Percentiles rank a stretch among this genome's conserved stretches.
Conservation (phyloP, 2,888 invertebrate species). For the Diarsia rubi region DNA sequence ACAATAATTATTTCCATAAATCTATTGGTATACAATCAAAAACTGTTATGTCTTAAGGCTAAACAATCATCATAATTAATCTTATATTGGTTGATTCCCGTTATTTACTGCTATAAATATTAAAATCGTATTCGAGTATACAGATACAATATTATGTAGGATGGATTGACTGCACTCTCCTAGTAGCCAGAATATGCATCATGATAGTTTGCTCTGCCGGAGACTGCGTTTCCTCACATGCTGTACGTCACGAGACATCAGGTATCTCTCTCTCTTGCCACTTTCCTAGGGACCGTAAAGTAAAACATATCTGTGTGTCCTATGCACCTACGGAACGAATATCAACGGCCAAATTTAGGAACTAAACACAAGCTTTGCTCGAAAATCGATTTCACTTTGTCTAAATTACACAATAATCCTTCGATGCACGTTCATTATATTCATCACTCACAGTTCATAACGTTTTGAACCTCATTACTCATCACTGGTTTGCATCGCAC, state of each 20-base stretch:
- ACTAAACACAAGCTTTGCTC: constrained; percentile 90
- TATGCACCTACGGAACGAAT: constrained; percentile 71
- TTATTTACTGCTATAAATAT: constrained; percentile 69
- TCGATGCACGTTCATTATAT: constrained; percentile 66
- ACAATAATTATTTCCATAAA: constrained; percentile 62
- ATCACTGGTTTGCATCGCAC: constrained; percentile 71
- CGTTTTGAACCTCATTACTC: constrained; percentile 69
- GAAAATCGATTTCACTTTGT: constrained; percentile 78
- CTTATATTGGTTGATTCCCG: constrained; percentile 71
- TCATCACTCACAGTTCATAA: constrained; percentile 72
- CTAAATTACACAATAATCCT: constrained; percentile 77
- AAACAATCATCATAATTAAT: constrained; percentile 68
- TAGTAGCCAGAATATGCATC: constrained; percentile 48
- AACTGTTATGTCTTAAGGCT: constrained; percentile 72
- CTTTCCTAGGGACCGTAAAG: constrained; percentile 63
- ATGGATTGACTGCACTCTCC: constrained; percentile 63
- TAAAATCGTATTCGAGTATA: constrained; percentile 69
- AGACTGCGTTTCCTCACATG: constrained; percentile 65
- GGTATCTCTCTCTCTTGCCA: constrained; percentile 51
- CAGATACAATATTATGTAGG: constrained; percentile 68
- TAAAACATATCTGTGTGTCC: constrained; percentile 67
- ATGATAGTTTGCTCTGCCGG: constrained; percentile 41
- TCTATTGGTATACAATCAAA: constrained; percentile 78
- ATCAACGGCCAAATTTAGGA: constrained; percentile 84
- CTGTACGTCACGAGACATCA: constrained; percentile 40